These are phyloP conservation scores for Menidia beryllina DNA, from an alignment of 2,113 vertebrate species.

Conservation along the genomic window DNA sequence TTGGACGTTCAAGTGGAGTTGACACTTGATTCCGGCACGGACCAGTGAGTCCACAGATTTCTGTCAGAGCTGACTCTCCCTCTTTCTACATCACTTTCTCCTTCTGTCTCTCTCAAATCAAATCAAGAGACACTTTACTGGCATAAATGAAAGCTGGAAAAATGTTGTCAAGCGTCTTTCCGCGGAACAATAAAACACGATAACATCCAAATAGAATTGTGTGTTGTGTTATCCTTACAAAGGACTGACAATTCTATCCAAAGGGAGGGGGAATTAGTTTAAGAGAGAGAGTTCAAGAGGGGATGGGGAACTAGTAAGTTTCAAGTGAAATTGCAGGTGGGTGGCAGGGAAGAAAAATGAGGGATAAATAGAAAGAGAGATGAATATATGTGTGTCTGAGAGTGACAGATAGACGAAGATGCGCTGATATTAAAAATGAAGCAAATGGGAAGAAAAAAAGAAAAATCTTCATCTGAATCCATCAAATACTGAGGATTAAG, in stretches of 20 bases:
- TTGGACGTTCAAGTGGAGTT: slow-evolving; percentile 50
- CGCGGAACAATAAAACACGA: slow-evolving; percentile 27
- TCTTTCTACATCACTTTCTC: slow-evolving; percentile 25
- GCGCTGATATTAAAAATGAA: slow-evolving; percentile 56
- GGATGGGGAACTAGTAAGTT: neutral
- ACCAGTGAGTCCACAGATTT: slow-evolving; percentile 43
- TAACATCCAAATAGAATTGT: slow-evolving; percentile 43
- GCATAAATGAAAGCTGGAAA: slow-evolving; percentile 43
- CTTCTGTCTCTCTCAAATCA: slow-evolving; percentile 46
- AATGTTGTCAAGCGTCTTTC: slow-evolving; percentile 44
- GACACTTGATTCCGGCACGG: slow-evolving; percentile 50
- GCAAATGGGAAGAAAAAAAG: slow-evolving; percentile 7
- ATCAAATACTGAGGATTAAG: slow-evolving; percentile 30
- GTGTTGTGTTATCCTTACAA: neutral
- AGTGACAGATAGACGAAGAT: slow-evolving; percentile 57
- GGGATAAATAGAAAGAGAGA: slow-evolving; percentile 22
- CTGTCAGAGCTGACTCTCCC: slow-evolving; percentile 59
- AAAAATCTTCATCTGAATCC: slow-evolving; percentile 16
- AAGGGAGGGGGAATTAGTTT: slow-evolving; percentile 14
- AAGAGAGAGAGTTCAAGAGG: neutral
- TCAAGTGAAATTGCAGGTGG: slow-evolving; percentile 17
- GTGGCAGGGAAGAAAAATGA: slow-evolving; percentile 23
- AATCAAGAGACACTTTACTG: slow-evolving; percentile 45
- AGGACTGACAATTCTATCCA: slow-evolving; percentile 9
- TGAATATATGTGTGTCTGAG: slow-evolving; percentile 36